Conservation (phyloP, 1,140 invertebrate species). For the Leptinotarsa texana region DNA sequence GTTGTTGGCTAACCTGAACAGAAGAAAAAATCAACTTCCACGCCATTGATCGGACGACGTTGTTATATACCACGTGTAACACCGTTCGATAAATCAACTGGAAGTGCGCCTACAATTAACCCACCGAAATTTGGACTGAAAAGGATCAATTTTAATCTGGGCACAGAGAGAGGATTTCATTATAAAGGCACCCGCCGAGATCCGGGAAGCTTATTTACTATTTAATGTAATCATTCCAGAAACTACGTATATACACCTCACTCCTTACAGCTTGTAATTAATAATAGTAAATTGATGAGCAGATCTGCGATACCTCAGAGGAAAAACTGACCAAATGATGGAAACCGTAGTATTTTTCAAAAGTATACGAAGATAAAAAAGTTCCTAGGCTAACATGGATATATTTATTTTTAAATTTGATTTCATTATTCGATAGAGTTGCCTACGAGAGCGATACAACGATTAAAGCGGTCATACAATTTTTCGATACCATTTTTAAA, state of each 20-base stretch:
- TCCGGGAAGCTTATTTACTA: neutral
- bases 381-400: too few species aligned
- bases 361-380: too few species aligned
- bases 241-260: neutral
- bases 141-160: conserved; percentile 12
- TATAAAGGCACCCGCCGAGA: neutral
- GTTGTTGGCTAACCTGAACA: too few species aligned
- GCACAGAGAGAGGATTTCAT: neutral
- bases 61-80: neutral
- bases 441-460: too few species aligned
- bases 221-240: neutral
- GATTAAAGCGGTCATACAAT: too few species aligned
- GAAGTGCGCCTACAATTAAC: conserved; percentile 8
- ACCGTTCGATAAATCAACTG: conserved; percentile 4
- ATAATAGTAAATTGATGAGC: neutral
- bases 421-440: too few species aligned
- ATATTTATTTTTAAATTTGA: too few species aligned
- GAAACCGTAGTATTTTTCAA: too few species aligned
- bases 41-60: too few species aligned
- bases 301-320: neutral
- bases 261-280: neutral
- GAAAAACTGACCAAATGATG: neutral
- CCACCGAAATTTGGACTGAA: conserved; percentile 3
- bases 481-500: too few species aligned
- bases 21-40: too few species aligned